Evolutionary conservation across 2,797 vertebrate genomes (phyloP), one percentile per base, ranked within the genome.

Genomic region (Danio kyathit): DNA sequence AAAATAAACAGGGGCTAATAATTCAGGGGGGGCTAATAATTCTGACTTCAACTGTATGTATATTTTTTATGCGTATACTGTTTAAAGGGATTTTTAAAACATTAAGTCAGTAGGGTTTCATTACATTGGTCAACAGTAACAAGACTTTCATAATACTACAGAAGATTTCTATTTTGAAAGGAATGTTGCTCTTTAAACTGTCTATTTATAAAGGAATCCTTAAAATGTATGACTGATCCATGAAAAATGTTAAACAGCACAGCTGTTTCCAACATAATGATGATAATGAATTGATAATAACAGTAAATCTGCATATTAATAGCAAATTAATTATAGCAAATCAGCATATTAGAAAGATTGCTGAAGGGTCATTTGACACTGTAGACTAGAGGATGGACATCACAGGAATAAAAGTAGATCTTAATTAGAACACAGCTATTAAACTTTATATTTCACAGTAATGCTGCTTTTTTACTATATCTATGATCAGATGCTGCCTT

Each of bases 401-500:
- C 14, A 13, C 2, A 21, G 5, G 29, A 29, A 29, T 29, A 29
- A 29, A 29, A 29, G 29, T 29, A 29, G 29, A 29, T 29, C 29
- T 29, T 1, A 29, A 29, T 29, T 29, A 1, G 29, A 29, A 3
- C 29, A 29, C 29, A 29, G 29, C 29, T 29, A 29, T 29, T 29
- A 29, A 29, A 29, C 29, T 29, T 29, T 29, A 29, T 29, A 29
- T 29, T 29, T 29, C 29, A 29, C 3, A 67, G 16, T 29, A 29
- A 29, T 29, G 29, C 29, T 29, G 29, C 29, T 29, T 29, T 29
- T 29, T 29, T 29, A 29, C 29, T 29, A 29, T 29, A 29, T 29
- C 29, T 29, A 1, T 29, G 29, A 29, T 29, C 98, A 99, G 98
- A 97, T 99, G 97, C 96, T 95, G 95, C 95, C 94, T 97, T 29